A percentile compares a stretch with the other conserved stretches of the same genome.
phyloP scores from a whole-genome alignment of 2,888 invertebrate species.

The Aplocera efformata region DNA sequence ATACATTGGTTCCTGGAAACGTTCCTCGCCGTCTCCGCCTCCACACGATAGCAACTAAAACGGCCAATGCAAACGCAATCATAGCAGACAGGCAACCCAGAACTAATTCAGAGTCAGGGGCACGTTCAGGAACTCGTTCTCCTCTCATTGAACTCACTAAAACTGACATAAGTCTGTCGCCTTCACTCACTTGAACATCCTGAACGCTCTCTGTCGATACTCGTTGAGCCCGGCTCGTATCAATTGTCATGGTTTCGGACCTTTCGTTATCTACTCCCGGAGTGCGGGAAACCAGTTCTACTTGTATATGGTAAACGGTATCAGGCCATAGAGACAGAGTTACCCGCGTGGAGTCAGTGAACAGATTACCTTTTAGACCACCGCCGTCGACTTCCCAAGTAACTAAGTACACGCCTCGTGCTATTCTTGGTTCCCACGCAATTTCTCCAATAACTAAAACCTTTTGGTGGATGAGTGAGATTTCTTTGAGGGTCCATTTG shows the following conservation, averaged over 20 bases:
- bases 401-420: conserved; percentile 86
- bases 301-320: conserved; percentile 90
- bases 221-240: conserved; percentile 82
- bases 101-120: conserved; percentile 79
- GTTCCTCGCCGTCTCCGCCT: conserved; percentile 79
- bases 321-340: conserved; percentile 90
- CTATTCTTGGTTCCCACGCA: conserved; percentile 85
- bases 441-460: conserved; percentile 86
- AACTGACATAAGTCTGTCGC: conserved; percentile 81
- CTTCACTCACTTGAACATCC: conserved; percentile 80
- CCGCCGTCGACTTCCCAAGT: conserved; percentile 93
- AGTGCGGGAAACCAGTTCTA: conserved; percentile 82
- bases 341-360: conserved; percentile 89
- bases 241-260: conserved; percentile 84
- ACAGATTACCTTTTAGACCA: conserved; percentile 89
- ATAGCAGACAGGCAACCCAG: conserved; percentile 82
- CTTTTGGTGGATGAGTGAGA: conserved; percentile 86
- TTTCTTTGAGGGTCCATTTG: conserved; percentile 83
- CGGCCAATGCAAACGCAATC: conserved; percentile 70
- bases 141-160: conserved; percentile 83
- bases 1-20: conserved; percentile 80
- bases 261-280: conserved; percentile 82
- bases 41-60: conserved; percentile 77
- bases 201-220: conserved; percentile 83
- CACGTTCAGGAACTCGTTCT: conserved; percentile 75